Evolutionary conservation across 2,113 vertebrate genomes (phyloP).

Genomic region (Lutjanus erythropterus): DNA sequence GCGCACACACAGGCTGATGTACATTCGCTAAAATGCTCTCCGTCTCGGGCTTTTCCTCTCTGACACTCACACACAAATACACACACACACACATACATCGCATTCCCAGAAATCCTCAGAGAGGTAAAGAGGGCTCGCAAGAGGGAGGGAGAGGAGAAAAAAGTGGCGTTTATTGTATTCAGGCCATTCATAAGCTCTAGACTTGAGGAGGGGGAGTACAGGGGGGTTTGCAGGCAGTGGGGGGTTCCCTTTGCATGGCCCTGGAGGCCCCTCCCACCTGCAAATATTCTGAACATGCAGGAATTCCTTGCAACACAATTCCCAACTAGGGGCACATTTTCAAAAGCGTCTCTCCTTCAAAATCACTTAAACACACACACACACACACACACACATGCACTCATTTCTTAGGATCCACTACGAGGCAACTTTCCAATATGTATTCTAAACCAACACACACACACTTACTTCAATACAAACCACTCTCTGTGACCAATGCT

Average conservation of each 20-base stretch:
- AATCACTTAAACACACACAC: constrained; percentile 33
- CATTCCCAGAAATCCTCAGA: constrained; percentile 80
- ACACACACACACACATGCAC: constrained; percentile 17
- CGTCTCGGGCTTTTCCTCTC: constrained; percentile 40
- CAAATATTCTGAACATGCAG: constrained; percentile 84
- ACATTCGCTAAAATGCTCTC: constrained; percentile 60
- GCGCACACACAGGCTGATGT: constrained; percentile 42
- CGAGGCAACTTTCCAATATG: constrained; percentile 51
- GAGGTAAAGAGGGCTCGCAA: constrained; percentile 68
- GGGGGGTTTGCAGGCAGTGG: constrained; percentile 82
- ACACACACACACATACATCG: constrained; percentile 57
- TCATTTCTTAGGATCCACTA: constrained; percentile 46
- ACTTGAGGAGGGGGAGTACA: constrained; percentile 84
- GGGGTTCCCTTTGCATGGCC: constrained; percentile 87
- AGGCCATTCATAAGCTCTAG: constrained; percentile 93
- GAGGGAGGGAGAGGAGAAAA: constrained; percentile 75
- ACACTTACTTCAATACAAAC: constrained; percentile 60
- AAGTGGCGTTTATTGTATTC: constrained; percentile 95
- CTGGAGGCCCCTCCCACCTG: constrained; percentile 82
- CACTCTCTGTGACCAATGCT: constrained; percentile 71
- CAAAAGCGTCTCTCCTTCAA: constrained; percentile 37
- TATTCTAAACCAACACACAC: constrained; percentile 64
- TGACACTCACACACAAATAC: constrained; percentile 40
- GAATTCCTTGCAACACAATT: constrained; percentile 83
- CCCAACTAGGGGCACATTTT: constrained; percentile 70